These are phyloP conservation scores for Nephrotoma guestfalica DNA, from an alignment of 2,888 invertebrate genomes.

Conservation along the genomic window DNA sequence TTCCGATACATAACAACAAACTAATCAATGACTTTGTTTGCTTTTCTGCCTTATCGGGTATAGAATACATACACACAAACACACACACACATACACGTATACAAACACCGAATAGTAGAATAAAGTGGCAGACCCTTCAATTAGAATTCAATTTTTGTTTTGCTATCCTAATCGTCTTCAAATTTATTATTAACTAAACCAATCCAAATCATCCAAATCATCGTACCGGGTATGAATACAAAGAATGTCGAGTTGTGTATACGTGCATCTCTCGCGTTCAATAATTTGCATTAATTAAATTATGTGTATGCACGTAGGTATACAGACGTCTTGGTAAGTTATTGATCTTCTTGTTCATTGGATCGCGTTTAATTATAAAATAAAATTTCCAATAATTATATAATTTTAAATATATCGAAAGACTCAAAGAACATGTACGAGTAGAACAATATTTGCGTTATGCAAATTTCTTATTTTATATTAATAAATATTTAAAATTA, in stretches of 20 bases:
- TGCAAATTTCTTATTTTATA: neutral
- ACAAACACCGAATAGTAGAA: neutral
- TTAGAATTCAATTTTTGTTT: neutral
- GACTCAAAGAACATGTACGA: neutral
- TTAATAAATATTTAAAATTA: neutral
- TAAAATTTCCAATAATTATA: neutral
- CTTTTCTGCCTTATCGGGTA: neutral
- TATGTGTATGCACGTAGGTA: neutral
- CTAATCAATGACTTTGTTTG: neutral
- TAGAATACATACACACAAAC: neutral
- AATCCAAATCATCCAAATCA: neutral
- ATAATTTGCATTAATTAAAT: neutral
- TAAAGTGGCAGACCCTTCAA: neutral
- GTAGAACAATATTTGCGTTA: neutral
- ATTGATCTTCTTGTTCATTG: neutral
- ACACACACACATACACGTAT: neutral
- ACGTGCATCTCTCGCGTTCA: neutral
- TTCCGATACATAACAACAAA: neutral
- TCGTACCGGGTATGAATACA: neutral
- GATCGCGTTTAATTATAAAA: neutral
- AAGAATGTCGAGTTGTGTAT: neutral
- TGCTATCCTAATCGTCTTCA: neutral
- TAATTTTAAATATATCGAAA: neutral
- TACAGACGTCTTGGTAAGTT: neutral
- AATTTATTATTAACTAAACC: neutral